These are phyloP conservation scores for Clistopyga incitator DNA, from an alignment of 2,888 invertebrate species.

Conservation along the genomic window DNA sequence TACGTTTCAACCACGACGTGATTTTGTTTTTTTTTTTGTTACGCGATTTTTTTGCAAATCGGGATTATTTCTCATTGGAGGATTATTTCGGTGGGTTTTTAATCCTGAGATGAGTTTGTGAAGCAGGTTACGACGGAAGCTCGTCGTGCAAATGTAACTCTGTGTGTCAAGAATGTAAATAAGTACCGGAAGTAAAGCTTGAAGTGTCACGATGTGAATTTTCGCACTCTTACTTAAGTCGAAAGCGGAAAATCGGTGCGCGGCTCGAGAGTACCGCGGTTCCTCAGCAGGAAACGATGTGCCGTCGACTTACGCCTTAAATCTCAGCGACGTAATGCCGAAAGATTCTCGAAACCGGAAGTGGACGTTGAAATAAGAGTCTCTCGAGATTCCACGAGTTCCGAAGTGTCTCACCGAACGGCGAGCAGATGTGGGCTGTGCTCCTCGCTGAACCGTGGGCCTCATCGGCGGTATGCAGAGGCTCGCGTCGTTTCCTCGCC, in stretches of 20 bases:
- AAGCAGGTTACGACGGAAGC: not conserved
- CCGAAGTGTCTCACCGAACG: too few species aligned
- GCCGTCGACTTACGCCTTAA: not conserved
- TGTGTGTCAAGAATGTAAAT: not conserved
- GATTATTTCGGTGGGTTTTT: not conserved
- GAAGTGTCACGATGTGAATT: not conserved
- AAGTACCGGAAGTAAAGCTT: not conserved
- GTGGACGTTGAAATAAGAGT: not conserved
- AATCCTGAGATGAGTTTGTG: not conserved
- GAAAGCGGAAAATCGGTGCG: not conserved
- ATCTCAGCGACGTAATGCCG: not conserved
- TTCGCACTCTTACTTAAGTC: not conserved
- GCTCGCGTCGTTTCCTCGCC: conserved; percentile 10
- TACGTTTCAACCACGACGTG: conserved; percentile 29
- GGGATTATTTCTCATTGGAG: not conserved
- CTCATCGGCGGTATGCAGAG: not conserved
- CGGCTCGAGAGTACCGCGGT: not conserved
- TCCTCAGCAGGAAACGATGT: not conserved
- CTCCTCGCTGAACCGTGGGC: not conserved
- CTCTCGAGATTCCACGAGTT: not conserved
- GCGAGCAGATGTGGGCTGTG: too few species aligned
- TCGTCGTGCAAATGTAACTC: not conserved
- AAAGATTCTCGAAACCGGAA: not conserved
- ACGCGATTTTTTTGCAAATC: not conserved
- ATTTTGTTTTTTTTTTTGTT: not conserved